Evolutionary conservation across 2,888 invertebrate species (phyloP).

Genomic region (Drosophila eohydei): DNA sequence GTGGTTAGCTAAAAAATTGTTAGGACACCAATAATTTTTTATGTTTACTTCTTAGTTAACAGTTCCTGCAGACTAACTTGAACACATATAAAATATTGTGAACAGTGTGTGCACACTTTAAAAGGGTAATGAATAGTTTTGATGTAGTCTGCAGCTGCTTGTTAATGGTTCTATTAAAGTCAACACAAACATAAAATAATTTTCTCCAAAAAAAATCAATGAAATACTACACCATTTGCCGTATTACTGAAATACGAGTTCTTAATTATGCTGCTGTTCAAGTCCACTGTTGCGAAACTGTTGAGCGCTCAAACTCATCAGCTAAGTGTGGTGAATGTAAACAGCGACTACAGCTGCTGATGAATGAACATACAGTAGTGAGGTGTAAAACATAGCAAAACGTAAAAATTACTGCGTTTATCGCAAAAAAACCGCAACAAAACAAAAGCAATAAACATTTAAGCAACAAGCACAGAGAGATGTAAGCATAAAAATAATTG

Average conservation of each 20-base stretch:
- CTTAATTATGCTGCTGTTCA: not conserved
- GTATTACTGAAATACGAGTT: not conserved
- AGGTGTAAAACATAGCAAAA: constrained; percentile 69
- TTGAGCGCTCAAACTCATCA: constrained; percentile 24
- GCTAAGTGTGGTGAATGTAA: constrained; percentile 43
- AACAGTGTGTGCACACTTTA: constrained; percentile 22
- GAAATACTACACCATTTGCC: too few relatives aligned
- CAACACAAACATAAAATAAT: not conserved
- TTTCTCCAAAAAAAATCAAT: not conserved
- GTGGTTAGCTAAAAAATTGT: not conserved
- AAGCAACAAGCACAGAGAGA: constrained; percentile 6
- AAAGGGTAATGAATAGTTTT: not conserved
- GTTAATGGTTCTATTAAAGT: not conserved
- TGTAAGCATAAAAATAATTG: not conserved
- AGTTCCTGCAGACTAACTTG: fast-evolving
- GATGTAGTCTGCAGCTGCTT: not conserved
- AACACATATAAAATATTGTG: not conserved
- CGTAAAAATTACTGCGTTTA: constrained; percentile 55
- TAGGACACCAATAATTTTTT: not conserved
- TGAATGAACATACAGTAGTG: constrained; percentile 74
- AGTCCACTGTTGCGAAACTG: constrained; percentile 33
- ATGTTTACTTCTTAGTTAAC: not conserved
- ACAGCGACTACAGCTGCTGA: constrained; percentile 63
- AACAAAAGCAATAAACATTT: constrained; percentile 34
- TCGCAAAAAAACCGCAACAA: constrained; percentile 36